Percentiles rank a stretch among this genome's conserved stretches.
Evolutionary conservation across 2,888 invertebrate genomes (phyloP).

Genomic region (Pantelozetes paolii): DNA sequence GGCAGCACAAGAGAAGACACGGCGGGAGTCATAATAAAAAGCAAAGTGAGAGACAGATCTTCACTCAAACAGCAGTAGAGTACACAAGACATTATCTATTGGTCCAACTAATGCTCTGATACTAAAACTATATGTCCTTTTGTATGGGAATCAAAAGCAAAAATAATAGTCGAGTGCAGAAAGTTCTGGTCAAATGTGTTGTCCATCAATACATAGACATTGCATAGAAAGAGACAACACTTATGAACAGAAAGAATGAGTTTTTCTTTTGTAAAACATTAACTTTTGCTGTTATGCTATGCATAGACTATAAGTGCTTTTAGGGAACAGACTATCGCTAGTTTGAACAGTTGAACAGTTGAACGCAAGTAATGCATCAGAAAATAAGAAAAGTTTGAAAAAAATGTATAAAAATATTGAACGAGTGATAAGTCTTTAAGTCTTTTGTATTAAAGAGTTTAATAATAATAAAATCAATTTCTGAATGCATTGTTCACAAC

Average conservation of each 20-base stretch:
- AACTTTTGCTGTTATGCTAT: neutral
- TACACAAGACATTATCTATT: neutral
- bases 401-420: neutral
- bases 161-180: neutral
- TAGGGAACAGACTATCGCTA: neutral
- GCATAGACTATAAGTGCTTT: slow-evolving; percentile 5
- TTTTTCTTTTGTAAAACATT: neutral
- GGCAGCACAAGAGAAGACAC: neutral
- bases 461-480: slow-evolving; percentile 17
- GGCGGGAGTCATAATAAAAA: slow-evolving; percentile 6
- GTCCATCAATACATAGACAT: neutral
- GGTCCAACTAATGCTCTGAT: neutral
- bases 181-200: neutral
- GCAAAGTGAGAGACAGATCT: neutral
- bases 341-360: neutral
- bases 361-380: neutral
- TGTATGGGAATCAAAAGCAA: neutral
- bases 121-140: neutral
- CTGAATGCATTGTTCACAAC: neutral
- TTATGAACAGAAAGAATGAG: neutral
- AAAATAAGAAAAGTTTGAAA: neutral
- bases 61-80: neutral
- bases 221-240: neutral
- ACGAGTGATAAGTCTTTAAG: neutral
- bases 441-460: neutral